These are phyloP conservation scores for Leptopilina drosophilae DNA, from an alignment of 2,888 invertebrate species.

Conservation along the genomic window DNA sequence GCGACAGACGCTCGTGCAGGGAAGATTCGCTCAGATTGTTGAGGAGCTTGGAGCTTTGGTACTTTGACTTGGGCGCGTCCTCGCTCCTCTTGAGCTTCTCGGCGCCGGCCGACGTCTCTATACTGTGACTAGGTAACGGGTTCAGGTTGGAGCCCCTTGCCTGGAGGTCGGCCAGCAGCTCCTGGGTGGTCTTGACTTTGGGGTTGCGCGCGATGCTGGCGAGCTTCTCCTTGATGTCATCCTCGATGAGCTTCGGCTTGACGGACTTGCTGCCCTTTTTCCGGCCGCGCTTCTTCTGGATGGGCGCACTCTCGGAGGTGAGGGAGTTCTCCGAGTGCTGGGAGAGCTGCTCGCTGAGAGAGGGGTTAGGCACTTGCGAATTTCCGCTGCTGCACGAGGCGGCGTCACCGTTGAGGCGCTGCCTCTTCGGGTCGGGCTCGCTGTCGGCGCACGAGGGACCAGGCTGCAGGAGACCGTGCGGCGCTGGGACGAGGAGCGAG, in stretches of 20 bases:
- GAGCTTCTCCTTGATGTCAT: slow-evolving; percentile 80
- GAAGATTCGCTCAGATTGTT: slow-evolving; percentile 61
- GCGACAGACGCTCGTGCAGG: slow-evolving; percentile 53
- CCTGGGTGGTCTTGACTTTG: slow-evolving; percentile 87
- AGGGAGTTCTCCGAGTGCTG: slow-evolving; percentile 28
- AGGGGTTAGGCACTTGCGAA: slow-evolving; percentile 78
- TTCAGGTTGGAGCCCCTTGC: slow-evolving; percentile 77
- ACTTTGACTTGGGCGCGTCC: slow-evolving; percentile 73
- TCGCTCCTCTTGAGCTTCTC: slow-evolving; percentile 73
- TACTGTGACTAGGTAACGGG: slow-evolving; percentile 69
- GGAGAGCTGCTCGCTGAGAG: slow-evolving; percentile 58
- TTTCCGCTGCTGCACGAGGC: slow-evolving; percentile 73
- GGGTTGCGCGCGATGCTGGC: slow-evolving; percentile 81
- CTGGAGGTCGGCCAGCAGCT: slow-evolving; percentile 87
- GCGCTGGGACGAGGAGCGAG: slow-evolving; percentile 63
- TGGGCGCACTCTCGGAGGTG: slow-evolving; percentile 34
- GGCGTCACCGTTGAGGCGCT: slow-evolving; percentile 78
- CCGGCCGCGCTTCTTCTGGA: slow-evolving; percentile 79
- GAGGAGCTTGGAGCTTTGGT: slow-evolving; percentile 61
- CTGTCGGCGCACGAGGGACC: slow-evolving; percentile 54
- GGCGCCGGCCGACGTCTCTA: slow-evolving; percentile 66
- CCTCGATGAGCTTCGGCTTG: slow-evolving; percentile 78
- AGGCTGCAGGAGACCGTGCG: slow-evolving; percentile 73
- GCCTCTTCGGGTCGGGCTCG: slow-evolving; percentile 74
- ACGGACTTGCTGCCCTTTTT: slow-evolving; percentile 81